Percentiles rank a stretch among this genome's conserved stretches.
Conservation (phyloP, 1,140 invertebrate genomes). For the Drosophila pectinifera region DNA sequence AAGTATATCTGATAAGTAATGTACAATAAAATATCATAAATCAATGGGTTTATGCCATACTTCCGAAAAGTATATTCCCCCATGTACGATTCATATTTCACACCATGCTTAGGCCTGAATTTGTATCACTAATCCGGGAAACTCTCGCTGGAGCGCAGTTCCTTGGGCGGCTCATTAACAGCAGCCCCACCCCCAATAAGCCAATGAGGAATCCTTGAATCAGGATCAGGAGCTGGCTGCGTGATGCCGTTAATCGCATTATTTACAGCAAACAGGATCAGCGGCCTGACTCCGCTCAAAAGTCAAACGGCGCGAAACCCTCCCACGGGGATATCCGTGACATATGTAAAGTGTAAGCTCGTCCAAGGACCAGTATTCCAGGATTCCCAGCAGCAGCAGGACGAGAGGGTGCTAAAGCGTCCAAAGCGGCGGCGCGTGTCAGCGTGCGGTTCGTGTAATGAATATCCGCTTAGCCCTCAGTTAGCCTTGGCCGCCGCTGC, state of each 20-base stretch:
- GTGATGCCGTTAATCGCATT: slow-evolving; percentile 85
- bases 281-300: slow-evolving; percentile 70
- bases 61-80: neutral
- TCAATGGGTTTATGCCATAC: neutral
- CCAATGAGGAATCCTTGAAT: slow-evolving; percentile 8
- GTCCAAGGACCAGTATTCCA: slow-evolving; percentile 51
- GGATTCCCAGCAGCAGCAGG: slow-evolving; percentile 3
- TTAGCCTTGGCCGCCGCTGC: slow-evolving; percentile 35
- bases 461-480: slow-evolving; percentile 78
- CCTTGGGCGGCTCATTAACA: slow-evolving; percentile 73
- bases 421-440: slow-evolving; percentile 81
- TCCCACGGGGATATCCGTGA: slow-evolving; percentile 85
- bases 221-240: slow-evolving; percentile 56
- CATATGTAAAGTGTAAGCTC: slow-evolving; percentile 85
- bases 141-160: slow-evolving; percentile 41
- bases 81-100: slow-evolving; percentile 54
- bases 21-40: neutral
- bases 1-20: neutral
- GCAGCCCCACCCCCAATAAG: neutral
- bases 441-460: slow-evolving; percentile 83
- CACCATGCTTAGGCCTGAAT: slow-evolving; percentile 76
- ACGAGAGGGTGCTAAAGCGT: slow-evolving; percentile 73
- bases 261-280: slow-evolving; percentile 85
- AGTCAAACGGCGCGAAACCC: slow-evolving; percentile 75
- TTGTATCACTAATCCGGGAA: slow-evolving; percentile 72